Base-by-base conservation (phyloP, 1,140 invertebrate genomes). In the Dreissena rostriformis region DNA sequence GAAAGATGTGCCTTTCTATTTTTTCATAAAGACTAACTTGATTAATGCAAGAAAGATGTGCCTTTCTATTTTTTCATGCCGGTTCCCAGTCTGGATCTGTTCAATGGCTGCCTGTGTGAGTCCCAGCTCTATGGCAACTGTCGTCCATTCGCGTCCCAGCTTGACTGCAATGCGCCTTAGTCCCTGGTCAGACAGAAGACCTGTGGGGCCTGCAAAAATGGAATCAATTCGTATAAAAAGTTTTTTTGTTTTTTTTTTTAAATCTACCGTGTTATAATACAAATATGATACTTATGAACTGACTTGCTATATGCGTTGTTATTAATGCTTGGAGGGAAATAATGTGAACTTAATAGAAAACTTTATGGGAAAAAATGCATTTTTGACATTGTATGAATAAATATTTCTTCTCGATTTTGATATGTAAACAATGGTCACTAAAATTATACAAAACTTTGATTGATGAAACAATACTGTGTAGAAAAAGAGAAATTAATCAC, bases 101-200 rank as follows among this genome's bases (percentile, higher is more conserved):
- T 92, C 90, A 65, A 92, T 88, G 52, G 86, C 85, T 51, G 86
- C 80, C 76, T 91, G 90, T 15, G 68, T 72, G 10, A 91, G 76
- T 7, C 89, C 88, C 17, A 92, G 81, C 19, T 83, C 71, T n/a
- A 89, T 39, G 0, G 82, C 79, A 28, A 92, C 86, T 19, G 82
- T 55, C 8, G 78, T 71, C 91, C 91, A 92, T 10, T 91, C 86
- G 22, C 79, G 78, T n/a, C 90, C 90, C 28, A 91, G 86, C 28
- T 86, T 81, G 8, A 90, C 84, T 39, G 91, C 88, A 0, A 92
- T 66, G 63, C 88, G 87, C 12, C 75, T 80, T 73, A 92, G 77
- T 2, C 88, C 86, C 12, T 87, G 67, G 61, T 91, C 90, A n/a
- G 90, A 88, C 73, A 92, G 61, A 26, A 90, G 55, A 8, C 83